Base-by-base conservation (phyloP, 2,888 invertebrate species). In the Pseudococcus viburni region DNA sequence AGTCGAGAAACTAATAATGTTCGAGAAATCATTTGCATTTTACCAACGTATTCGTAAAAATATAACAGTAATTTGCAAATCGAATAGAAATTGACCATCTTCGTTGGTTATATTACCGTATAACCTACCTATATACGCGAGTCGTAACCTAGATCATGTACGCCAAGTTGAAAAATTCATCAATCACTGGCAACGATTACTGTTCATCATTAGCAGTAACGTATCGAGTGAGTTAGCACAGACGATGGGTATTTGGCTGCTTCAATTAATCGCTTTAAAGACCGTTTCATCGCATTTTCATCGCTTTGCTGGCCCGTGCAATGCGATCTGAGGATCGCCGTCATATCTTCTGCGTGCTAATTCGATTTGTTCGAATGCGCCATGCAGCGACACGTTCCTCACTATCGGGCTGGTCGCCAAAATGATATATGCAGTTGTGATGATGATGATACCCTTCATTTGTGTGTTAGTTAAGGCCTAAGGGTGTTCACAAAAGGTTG, bases 231-330 rank as follows among this genome's bases (percentile, higher is more conserved):
- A 83, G 80, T 83, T 42, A 46, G 80, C 46, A 26, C 80, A 83
- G 80, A 83, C 46, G 46, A 83, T 83, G 80, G 46, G 46, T 46
- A 83, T 83, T 83, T 83, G 80, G 80, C 46, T 83, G 80, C 46
- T 46, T 42, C 88, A 80, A 88, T 88, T 88, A 88, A 88, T 88
- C 88, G 88, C 88, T 88, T 88, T 88, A 88, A 88, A 88, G 55
- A 88, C 80, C 88, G 88, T 88, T 88, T 88, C 88, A 88, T 88
- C 83, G 83, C 88, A 88, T 88, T 88, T 88, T 88, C 88, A 88
- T 88, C 88, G 88, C 88, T 83, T 88, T 88, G 83, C 88, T 46
- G 86, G 86, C 42, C 86, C 68, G 86, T 64, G 64, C 86, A 86
- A 39, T 46, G 73, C 73, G 86, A 59, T 86, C 68, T 86, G 68